Conservation (phyloP, 2,797 vertebrate genomes). For the Anabas testudineus region DNA sequence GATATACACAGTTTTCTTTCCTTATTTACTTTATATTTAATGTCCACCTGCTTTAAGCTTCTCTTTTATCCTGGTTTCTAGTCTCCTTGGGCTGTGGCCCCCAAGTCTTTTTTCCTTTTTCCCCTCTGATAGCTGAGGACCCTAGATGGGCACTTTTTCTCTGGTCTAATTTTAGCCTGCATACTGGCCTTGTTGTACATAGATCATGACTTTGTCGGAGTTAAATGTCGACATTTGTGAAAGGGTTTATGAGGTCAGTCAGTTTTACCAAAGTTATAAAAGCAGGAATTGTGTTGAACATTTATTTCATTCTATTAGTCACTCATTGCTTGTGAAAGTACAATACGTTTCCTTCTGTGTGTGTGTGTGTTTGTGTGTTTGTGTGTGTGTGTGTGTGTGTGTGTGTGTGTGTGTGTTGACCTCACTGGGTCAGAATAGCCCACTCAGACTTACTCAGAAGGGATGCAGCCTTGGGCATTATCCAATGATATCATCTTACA, state of each 20-base stretch:
- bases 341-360: slow-evolving; percentile 32
- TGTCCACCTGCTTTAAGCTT: neutral
- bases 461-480: slow-evolving; percentile 12
- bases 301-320: slow-evolving; percentile 31
- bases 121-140: slow-evolving; percentile 12
- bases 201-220: slow-evolving; percentile 25
- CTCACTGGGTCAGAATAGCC: slow-evolving; percentile 18
- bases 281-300: slow-evolving; percentile 34
- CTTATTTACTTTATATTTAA: slow-evolving; percentile 4
- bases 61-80: neutral
- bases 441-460: slow-evolving; percentile 2
- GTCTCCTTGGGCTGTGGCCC: neutral
- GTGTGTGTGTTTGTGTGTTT: slow-evolving; percentile 22
- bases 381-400: slow-evolving; percentile 20
- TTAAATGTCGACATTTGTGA: slow-evolving; percentile 50
- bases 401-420: slow-evolving; percentile 27
- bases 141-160: slow-evolving; percentile 55
- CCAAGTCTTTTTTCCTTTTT: neutral
- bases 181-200: slow-evolving; percentile 17
- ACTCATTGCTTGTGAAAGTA: slow-evolving; percentile 38
- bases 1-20: slow-evolving; percentile 15
- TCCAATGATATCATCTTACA: slow-evolving; percentile 36
- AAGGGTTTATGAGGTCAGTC: slow-evolving; percentile 32
- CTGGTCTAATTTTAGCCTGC: slow-evolving; percentile 59
- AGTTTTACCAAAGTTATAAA: slow-evolving; percentile 38